These are phyloP conservation scores for Hydropsyche tenuis DNA, from an alignment of 1,140 invertebrate species.

Conservation along the genomic window DNA sequence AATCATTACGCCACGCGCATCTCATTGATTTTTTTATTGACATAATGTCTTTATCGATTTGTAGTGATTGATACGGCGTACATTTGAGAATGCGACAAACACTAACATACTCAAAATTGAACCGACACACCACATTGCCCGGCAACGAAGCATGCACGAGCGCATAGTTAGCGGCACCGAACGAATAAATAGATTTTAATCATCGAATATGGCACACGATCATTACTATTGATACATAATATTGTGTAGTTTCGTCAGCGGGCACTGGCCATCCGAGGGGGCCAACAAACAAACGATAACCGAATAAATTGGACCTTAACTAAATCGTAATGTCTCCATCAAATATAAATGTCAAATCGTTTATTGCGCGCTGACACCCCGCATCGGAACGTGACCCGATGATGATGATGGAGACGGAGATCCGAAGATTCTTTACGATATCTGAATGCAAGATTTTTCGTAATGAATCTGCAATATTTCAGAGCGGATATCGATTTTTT, in stretches of 20 bases:
- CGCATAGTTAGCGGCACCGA: background rate
- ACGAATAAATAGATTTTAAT: conserved; percentile 25
- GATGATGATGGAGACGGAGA: too few relatives aligned
- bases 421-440: too few relatives aligned
- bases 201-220: conserved; percentile 29
- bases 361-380: conserved; percentile 35
- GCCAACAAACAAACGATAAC: conserved; percentile 45
- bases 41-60: conserved; percentile 24
- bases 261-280: conserved; percentile 10
- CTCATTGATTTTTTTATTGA: conserved; percentile 17
- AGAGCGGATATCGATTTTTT: too few relatives aligned
- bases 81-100: too few relatives aligned
- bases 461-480: too few relatives aligned
- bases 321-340: conserved; percentile 49
- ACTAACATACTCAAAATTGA: too few relatives aligned
- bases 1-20: background rate
- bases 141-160: conserved; percentile 7
- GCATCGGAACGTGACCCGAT: conserved; percentile 32
- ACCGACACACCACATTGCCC: too few relatives aligned
- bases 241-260: conserved; percentile 33
- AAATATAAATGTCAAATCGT: conserved; percentile 44
- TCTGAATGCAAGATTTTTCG: too few relatives aligned
- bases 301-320: conserved; percentile 47
- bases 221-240: conserved; percentile 39
- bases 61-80: conserved; percentile 13